Evolutionary conservation across 2,113 vertebrate genomes (phyloP), one percentile per base, ranked within the genome.

Genomic region (Paracanthobrama guichenoti): DNA sequence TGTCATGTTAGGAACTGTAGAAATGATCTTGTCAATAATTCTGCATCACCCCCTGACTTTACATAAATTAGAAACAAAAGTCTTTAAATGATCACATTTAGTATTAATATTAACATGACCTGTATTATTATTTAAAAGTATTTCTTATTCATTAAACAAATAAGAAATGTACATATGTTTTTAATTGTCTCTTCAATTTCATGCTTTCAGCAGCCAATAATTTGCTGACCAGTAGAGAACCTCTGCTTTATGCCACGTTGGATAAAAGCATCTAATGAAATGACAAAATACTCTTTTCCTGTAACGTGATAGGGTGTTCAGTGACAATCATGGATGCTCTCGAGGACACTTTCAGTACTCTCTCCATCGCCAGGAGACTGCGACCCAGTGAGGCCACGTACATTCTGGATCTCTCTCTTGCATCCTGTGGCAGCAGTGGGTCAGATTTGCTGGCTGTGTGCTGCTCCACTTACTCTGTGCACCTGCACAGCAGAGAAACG

Each of bases 381-480:
- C 18, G 3, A 0, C 90, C 92, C 0, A 81, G 85, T 2, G 93
- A 92, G 1, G 88, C 91, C 42, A 87, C 88, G n/a, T 95, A 94
- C 87, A 87, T 95, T 60, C 87, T 95, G 76, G 91, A 93, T 71
- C 53, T 91, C 0, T 86, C 91, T 12, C 86, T 91, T 14, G 82
- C 95, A 88, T 74, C 89, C 0, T 2, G 5, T 4, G 91, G 92
- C 6, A 89, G 75, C 93, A 89, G 35, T 73, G 73, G 13, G n/a
- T 64, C 87, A 62, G 77, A 84, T 84, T 84, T 92, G 4, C 89
- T 96, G 84, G 97, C 96, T 0, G 95, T 94, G 67, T 94, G 93
- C 6, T 97, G 95, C 91, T 99, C 97, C 82, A 90, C 89, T 77
- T 88, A 90, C 46, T 91, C 91, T 8, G 0, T 99, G 50, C 91